Conservation (phyloP, 1,140 invertebrate species). For the Drosophila lowei region DNA sequence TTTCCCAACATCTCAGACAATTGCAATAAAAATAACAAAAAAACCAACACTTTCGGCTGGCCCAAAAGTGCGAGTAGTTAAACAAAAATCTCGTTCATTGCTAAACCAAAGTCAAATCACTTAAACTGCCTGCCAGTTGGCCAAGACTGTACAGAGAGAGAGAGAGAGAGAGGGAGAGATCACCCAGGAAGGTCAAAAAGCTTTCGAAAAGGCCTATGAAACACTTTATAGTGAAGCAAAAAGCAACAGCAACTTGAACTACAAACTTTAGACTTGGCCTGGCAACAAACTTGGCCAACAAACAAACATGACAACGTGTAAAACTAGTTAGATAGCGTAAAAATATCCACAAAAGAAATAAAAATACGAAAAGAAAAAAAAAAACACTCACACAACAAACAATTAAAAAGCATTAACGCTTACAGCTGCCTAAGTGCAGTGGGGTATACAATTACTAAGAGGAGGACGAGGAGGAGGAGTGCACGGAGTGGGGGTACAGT, state of each 20-base stretch:
- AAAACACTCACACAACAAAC: conserved; percentile 43
- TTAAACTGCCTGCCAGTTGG: conserved; percentile 48
- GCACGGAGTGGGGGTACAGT: conserved; percentile 22
- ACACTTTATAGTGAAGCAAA: conserved; percentile 30
- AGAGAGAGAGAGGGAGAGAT: conserved; percentile 13
- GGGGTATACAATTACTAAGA: conserved; percentile 38
- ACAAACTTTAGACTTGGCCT: conserved; percentile 75
- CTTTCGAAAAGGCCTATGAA: conserved; percentile 71
- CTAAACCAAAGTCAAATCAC: conserved; percentile 71
- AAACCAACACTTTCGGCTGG: conserved; percentile 54
- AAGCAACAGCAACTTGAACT: conserved; percentile 60
- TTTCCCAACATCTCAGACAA: too few relatives aligned
- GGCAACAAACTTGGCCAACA: conserved; percentile 20
- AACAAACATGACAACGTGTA: conserved; percentile 61
- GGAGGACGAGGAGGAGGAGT: too few relatives aligned
- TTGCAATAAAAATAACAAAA: background rate
- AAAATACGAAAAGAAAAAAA: conserved; percentile 21
- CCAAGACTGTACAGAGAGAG: conserved; percentile 20
- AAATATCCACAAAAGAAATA: conserved; percentile 35
- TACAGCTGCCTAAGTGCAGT: conserved; percentile 73
- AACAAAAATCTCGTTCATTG: conserved; percentile 38
- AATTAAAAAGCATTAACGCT: conserved; percentile 78
- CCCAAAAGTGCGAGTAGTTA: conserved; percentile 48
- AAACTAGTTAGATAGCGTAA: conserved; percentile 71
- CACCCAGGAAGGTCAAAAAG: conserved; percentile 57